Percentiles rank a stretch among this genome's conserved stretches.
These are phyloP conservation scores for Spodoptera exigua DNA, from an alignment of 2,888 invertebrate genomes.

Conservation along the genomic window DNA sequence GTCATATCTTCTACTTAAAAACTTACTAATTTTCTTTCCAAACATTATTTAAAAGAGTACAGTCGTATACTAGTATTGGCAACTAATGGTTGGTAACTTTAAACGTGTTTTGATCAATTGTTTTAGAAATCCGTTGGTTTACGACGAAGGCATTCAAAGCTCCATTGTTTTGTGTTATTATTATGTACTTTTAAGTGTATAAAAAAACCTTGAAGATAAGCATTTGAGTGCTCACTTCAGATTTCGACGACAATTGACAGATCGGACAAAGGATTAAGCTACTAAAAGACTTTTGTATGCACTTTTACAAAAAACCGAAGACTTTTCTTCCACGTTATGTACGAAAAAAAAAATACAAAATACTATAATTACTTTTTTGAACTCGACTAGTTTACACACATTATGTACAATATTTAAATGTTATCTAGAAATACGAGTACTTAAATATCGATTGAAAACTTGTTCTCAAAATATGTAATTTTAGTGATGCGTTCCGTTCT, in stretches of 20 bases:
- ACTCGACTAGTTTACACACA: no score
- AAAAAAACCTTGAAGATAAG: constrained; percentile 27
- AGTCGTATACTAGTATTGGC: constrained; percentile 33
- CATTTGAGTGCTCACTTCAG: constrained; percentile 6
- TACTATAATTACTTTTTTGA: no score
- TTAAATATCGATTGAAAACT: not conserved
- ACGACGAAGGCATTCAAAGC: constrained; percentile 64
- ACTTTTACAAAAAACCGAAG: no score
- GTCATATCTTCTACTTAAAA: constrained; percentile 26
- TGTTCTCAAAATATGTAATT: not conserved
- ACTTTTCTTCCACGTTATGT: no score
- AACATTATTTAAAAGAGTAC: constrained; percentile 44
- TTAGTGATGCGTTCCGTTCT: constrained; percentile 23
- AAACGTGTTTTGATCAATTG: constrained; percentile 68
- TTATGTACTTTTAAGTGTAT: constrained; percentile 19
- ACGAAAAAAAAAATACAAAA: not conserved
- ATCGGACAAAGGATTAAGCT: constrained; percentile 12
- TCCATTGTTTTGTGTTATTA: constrained; percentile 68
- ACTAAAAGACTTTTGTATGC: not conserved
- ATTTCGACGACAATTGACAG: constrained; percentile 14
- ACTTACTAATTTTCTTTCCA: constrained; percentile 21
- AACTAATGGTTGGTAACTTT: constrained; percentile 59
- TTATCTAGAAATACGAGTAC: not conserved
- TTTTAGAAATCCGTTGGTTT: constrained; percentile 63
- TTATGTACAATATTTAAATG: no score